Conservation (phyloP, 2,797 vertebrate genomes). For the Catamblyrhynchus diadema region DNA sequence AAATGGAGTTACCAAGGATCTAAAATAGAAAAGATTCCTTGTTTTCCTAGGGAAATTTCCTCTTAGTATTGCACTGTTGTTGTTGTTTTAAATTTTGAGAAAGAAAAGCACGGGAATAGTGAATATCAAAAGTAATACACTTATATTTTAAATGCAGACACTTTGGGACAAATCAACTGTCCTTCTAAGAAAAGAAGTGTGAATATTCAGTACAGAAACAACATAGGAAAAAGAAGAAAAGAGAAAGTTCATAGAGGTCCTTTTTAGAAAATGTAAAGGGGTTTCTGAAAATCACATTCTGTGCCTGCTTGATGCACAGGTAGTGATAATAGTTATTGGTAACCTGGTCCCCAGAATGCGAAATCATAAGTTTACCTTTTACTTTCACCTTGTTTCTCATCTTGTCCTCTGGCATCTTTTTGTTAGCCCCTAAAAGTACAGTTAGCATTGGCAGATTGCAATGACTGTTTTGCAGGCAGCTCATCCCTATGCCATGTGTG, state of each 20-base stretch:
- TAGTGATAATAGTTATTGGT: background rate
- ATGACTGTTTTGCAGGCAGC: background rate
- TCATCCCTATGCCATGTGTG: background rate
- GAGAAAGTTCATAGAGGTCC: background rate
- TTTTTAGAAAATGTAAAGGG: background rate
- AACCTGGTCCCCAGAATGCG: background rate
- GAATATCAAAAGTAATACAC: background rate
- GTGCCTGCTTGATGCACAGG: background rate
- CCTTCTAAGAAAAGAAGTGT: background rate
- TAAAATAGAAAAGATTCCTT: background rate
- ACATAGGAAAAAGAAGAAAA: background rate
- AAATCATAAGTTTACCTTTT: background rate
- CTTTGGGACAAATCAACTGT: background rate
- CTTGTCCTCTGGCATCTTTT: background rate
- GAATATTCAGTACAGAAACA: background rate
- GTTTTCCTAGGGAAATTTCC: background rate
- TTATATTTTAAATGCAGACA: background rate
- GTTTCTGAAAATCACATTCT: background rate
- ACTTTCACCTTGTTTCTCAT: background rate
- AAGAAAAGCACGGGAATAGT: background rate
- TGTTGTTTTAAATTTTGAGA: background rate
- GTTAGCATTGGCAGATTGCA: background rate
- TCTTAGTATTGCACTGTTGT: background rate
- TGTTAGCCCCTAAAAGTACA: background rate
- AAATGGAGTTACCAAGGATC: background rate